phyloP scores from a whole-genome alignment of 2,797 vertebrate genomes.

The Enteromius afrohamiltoni region DNA sequence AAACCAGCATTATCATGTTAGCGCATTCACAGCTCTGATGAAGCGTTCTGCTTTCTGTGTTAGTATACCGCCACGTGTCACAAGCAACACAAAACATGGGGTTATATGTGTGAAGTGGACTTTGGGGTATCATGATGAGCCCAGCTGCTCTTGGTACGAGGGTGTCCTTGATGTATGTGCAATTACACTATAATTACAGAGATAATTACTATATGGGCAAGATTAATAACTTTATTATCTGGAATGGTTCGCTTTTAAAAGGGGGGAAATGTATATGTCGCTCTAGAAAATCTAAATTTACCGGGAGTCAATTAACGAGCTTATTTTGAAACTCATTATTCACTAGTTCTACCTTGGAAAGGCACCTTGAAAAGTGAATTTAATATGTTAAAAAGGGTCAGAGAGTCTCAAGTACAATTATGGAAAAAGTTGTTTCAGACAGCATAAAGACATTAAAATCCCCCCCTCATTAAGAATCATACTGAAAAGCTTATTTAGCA shows the following conservation, averaged over 20 bases:
- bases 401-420: conserved; percentile 81
- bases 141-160: conserved; percentile 64
- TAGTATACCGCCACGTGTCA: conserved; percentile 27
- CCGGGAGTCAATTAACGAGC: conserved; percentile 81
- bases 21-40: conserved; percentile 71
- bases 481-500: conserved; percentile 59
- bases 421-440: conserved; percentile 73
- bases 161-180: conserved; percentile 81
- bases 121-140: background rate
- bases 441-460: conserved; percentile 60
- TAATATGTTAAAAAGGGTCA: conserved; percentile 83
- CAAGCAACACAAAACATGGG: background rate
- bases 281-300: conserved; percentile 78
- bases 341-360: conserved; percentile 82
- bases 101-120: background rate
- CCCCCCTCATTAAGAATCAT: conserved; percentile 51
- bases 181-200: conserved; percentile 83
- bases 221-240: conserved; percentile 85
- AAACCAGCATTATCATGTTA: conserved; percentile 84
- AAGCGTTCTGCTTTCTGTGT: conserved; percentile 47
- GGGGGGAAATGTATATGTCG: conserved; percentile 76
- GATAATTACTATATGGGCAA: conserved; percentile 83
- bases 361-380: conserved; percentile 84
- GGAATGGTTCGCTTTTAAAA: conserved; percentile 77
- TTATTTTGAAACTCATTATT: conserved; percentile 84